Percentiles rank a stretch among this genome's conserved stretches.
phyloP scores from a whole-genome alignment of 2,797 vertebrate genomes.

The Sciurus vulgaris region DNA sequence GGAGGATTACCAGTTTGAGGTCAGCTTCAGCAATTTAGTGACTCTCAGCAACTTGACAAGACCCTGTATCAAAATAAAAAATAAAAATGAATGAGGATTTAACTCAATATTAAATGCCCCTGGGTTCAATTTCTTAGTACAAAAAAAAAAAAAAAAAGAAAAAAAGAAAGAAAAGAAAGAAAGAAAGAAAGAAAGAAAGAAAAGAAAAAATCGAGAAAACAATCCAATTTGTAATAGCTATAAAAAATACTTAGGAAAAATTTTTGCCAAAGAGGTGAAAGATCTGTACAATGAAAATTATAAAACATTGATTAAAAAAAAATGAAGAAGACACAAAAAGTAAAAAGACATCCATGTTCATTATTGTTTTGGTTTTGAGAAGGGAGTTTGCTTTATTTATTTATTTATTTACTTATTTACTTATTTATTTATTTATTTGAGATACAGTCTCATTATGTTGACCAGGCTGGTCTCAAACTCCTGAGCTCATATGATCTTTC shows the following conservation, averaged over 20 bases:
- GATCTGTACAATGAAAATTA: neutral
- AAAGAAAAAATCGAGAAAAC: neutral
- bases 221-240: neutral
- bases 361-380: neutral
- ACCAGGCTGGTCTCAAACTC: neutral
- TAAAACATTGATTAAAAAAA: neutral
- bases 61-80: neutral
- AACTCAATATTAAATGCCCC: neutral
- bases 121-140: neutral
- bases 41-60: neutral
- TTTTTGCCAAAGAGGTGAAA: neutral
- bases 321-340: neutral
- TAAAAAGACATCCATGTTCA: neutral
- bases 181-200: no score
- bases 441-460: neutral
- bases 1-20: no score
- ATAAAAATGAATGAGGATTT: neutral
- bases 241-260: neutral
- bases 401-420: no score
- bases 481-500: neutral
- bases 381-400: no score
- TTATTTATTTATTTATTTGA: no score
- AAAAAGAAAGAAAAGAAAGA: no score
- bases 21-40: neutral
- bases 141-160: neutral